Conservation (phyloP, 2,888 invertebrate species). For the Sisyra nigra region DNA sequence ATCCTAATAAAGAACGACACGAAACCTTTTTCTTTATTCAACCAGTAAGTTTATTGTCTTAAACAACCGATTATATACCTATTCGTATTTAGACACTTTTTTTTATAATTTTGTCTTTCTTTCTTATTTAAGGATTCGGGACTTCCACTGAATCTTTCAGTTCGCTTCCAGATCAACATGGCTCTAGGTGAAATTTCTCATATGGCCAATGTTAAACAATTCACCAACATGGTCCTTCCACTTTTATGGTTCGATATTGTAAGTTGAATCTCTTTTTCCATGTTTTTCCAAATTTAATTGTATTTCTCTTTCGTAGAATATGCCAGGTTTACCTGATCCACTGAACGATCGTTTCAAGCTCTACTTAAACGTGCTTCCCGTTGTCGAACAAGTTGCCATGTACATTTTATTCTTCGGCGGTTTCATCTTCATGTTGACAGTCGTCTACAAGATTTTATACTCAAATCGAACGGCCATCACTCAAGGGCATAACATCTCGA, state of each 20-base stretch:
- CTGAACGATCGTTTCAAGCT: conserved; percentile 49
- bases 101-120: not conserved
- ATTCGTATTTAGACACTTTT: too few relatives aligned
- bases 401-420: conserved; percentile 35
- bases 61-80: not conserved
- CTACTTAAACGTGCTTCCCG: conserved; percentile 56
- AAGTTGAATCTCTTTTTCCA: conserved; percentile 29
- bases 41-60: conserved; percentile 37
- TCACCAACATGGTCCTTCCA: conserved; percentile 58
- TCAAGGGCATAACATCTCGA: not conserved
- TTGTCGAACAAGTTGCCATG: conserved; percentile 37
- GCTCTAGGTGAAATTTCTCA: conserved; percentile 49
- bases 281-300: not conserved
- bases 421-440: conserved; percentile 32
- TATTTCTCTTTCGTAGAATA: conserved; percentile 36
- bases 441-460: conserved; percentile 24
- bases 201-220: conserved; percentile 48
- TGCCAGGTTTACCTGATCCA: conserved; percentile 45
- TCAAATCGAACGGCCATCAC: conserved; percentile 2
- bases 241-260: conserved; percentile 84
- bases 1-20: conserved; percentile 47
- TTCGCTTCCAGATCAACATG: conserved; percentile 79
- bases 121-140: conserved; percentile 38
- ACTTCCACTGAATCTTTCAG: conserved; percentile 58
- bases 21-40: conserved; percentile 59